Evolutionary conservation across 2,888 invertebrate species (phyloP), one percentile per base, ranked within the genome.

Genomic region (Chloromyia formosa): DNA sequence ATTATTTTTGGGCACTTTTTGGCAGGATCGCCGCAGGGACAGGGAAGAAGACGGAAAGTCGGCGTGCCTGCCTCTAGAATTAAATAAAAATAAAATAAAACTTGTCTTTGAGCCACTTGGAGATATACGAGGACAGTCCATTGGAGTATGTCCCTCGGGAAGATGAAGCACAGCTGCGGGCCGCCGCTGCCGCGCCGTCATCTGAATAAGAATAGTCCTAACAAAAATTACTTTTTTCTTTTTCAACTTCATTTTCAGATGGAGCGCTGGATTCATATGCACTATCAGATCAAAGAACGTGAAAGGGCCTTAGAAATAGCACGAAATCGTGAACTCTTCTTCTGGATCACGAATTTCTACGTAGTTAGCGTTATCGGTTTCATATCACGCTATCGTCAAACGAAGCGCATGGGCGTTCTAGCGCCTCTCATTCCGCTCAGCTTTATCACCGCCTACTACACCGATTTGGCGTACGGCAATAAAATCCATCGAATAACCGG

Each of bases 201-300:
- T n/a, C n/a, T n/a, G n/a, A n/a, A n/a, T n/a, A n/a, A n/a, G n/a
- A n/a, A n/a, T n/a, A n/a, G n/a, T n/a, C n/a, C n/a, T n/a, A n/a
- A n/a, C n/a, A n/a, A n/a, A n/a, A n/a, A n/a, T n/a, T n/a, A n/a
- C n/a, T n/a, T n/a, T n/a, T n/a, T 35, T 35, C 7, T 35, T 35
- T 35, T 4, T 35, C 27, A 35, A 35, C 7, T 7, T 35, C 7
- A 35, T 35, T 35, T 35, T 35, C 27, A 91, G 93, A 88, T 93
- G 87, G 93, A 93, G 81, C 87, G 93, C 76, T 93, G 94, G 86
- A 90, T 94, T 78, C 93, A 93, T 82, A 88, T 94, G 88, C 92
- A 91, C 83, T 91, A 92, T 84, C 92, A 93, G 84, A 90, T 94
- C 86, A 88, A 93, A 81, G 92, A 93, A 82, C 86, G 93, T 76